Base-by-base conservation (phyloP, 2,113 vertebrate species). In the Chaetodon auriga region DNA sequence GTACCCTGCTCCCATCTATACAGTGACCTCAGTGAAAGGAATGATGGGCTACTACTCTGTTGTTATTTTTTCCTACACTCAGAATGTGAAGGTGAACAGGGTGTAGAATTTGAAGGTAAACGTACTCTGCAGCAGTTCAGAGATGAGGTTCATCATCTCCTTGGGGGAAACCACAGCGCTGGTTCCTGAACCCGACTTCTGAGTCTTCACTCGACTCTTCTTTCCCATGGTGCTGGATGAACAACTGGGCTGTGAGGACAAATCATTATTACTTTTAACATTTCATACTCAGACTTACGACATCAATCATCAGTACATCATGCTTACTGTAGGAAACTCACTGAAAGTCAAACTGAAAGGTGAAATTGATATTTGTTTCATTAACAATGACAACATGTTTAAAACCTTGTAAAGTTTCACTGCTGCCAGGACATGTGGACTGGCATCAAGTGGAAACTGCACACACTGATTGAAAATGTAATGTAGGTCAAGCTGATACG, bases 141-240 rank as follows among this genome's bases (percentile, higher is more conserved):
- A 96, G 77, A 98, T 96, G 53, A 98, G 94, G 93, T 96, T 98
- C 96, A 98, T 92, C 95, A 99, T 97, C 92, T 99, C 98, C 91
- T 99, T 99, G 0, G 97, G 97, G 60, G 97, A 97, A 68, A 96
- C 95, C 13, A 94, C 94, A 0, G 97, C 93, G 9, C 95, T 87
- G 76, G 97, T 96, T 84, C 97, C 97, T 58, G 96, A 96, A 66
- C 98, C 96, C 0, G 97, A 98, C 93, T 97, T 99, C 94, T 99
- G 98, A 55, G 97, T 99, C 96, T 99, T 99, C 0, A 99, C 97
- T 92, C 98, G 90, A 94, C 98, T 99, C 94, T 99, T 99, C 94
- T 99, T 99, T 90, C 98, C 98, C 98, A 99, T 99, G 93, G 94
- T 96, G 91, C 83, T 79, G 64, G 78, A 68, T 70, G 57, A 80